A percentile compares a stretch with the other conserved stretches of the same genome.
Conservation (phyloP, 2,797 vertebrate species). For the Microtus obscurus region DNA sequence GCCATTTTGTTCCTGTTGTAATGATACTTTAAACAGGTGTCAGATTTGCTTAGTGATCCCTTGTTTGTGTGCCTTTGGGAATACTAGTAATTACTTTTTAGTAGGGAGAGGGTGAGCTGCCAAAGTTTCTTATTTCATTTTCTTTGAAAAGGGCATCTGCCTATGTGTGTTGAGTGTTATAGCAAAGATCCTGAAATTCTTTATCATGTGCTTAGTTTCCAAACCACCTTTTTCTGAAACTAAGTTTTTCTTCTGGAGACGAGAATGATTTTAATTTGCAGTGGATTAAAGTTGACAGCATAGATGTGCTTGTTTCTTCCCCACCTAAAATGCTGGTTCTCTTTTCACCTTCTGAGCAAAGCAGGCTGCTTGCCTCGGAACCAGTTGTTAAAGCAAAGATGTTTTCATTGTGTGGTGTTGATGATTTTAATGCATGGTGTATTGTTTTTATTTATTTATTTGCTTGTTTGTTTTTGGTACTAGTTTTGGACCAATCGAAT, state of each 20-base stretch:
- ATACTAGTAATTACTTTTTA: conserved; percentile 34
- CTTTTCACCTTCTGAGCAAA: neutral
- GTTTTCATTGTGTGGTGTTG: conserved; percentile 57
- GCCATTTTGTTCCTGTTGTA: neutral
- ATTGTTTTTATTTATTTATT: conserved; percentile 75
- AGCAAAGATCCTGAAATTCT: conserved; percentile 13
- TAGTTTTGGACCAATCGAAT: conserved; percentile 98
- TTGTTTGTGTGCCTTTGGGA: neutral
- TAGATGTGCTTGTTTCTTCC: neutral
- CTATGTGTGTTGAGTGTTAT: neutral
- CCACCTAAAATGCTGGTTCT: neutral
- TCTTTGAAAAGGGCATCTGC: neutral
- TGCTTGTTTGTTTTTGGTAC: conserved; percentile 83
- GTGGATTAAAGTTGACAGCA: conserved; percentile 30
- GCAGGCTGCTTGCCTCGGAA: neutral
- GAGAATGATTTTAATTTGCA: conserved; percentile 35
- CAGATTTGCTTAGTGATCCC: conserved; percentile 6
- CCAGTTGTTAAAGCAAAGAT: conserved; percentile 8
- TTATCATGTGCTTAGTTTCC: conserved; percentile 32
- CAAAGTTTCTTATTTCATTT: conserved; percentile 22
- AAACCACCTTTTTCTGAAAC: conserved; percentile 33
- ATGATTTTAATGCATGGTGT: conserved; percentile 81
- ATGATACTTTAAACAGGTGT: conserved; percentile 41
- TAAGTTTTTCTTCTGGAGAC: conserved; percentile 23
- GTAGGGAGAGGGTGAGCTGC: neutral